These are phyloP conservation scores for Hirundichthys speculiger DNA, from an alignment of 2,113 vertebrate species.

Conservation along the genomic window DNA sequence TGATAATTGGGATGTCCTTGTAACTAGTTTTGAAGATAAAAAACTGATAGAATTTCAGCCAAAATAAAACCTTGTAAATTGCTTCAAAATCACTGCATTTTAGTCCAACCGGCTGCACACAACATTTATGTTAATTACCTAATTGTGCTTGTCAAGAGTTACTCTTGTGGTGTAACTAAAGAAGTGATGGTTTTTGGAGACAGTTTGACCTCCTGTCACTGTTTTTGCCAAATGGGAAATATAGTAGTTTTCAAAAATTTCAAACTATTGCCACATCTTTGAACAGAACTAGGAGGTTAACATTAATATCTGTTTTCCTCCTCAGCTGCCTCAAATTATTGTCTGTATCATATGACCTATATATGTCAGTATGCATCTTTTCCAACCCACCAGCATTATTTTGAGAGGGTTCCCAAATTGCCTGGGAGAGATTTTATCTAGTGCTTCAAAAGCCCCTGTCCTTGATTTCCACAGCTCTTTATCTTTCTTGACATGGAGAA, in stretches of 20 bases:
- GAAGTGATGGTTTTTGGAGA: no score
- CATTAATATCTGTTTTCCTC: neutral
- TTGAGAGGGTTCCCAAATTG: neutral
- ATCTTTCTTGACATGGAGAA: neutral
- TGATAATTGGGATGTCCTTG: no score
- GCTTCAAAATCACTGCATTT: no score
- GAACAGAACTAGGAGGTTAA: neutral
- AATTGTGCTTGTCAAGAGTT: no score
- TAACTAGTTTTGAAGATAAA: no score
- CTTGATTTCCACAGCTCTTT: neutral
- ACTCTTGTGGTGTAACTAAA: no score
- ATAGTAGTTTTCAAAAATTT: neutral
- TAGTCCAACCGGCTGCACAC: no score
- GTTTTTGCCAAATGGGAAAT: no score
- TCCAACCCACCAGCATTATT: neutral
- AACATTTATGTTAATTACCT: no score
- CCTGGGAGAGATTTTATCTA: conserved; percentile 1
- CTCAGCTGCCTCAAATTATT: neutral
- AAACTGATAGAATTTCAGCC: no score
- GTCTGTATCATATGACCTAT: neutral
- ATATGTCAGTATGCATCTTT: neutral
- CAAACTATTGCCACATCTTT: neutral
- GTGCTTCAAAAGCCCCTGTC: neutral
- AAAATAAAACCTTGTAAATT: no score
- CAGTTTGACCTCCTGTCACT: no score